Evolutionary conservation across 2,888 invertebrate species (phyloP), one percentile per base, ranked within the genome.

Genomic region (Noctua comes): DNA sequence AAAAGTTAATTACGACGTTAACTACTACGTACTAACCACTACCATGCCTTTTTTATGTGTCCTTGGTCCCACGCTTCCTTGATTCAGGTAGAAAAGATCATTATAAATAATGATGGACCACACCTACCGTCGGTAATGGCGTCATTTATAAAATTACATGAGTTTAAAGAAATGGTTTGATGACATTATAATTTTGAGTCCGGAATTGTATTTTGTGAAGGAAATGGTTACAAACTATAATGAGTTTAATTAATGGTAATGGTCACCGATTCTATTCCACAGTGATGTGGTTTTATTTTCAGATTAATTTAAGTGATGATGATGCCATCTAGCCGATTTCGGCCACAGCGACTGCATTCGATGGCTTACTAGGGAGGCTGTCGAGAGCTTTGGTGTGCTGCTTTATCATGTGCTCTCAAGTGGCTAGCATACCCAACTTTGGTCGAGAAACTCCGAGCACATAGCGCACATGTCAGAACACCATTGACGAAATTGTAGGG

Each of bases 51-150:
- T 80, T 79, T 80, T 84, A 79, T 85, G 68, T 68, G 31, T 59
- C 76, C 82, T 77, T 81, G 73, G 81, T 86, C 79, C 75, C 83
- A 75, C 8, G 75, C 8, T 84, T 73, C 57, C 73, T 80, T 82
- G 57, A 78, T 54, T 21, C 75, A 76, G 80, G 73, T 78, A 85
- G 40, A 62, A 75, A 76, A 59, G n/a, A 46, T 78, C 65, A 46
- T 68, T 68, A 82, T 65, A n/a, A n/a, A 66, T n/a, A 80, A 66
- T 75, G 71, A 82, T 51, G 46, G 78, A 82, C 71, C 73, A 84
- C 82, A 86, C 79, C 27, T 59, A 31, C n/a, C 1, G 73, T 8
- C 43, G 66, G 16, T 51, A 46, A 76, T 74, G 36, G 13, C 16
- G 71, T 79, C 59, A 83, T 84, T 74, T 78, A 78, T 46, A 77